phyloP scores from a whole-genome alignment of 1,140 invertebrate genomes.

The Nephila pilipes region DNA sequence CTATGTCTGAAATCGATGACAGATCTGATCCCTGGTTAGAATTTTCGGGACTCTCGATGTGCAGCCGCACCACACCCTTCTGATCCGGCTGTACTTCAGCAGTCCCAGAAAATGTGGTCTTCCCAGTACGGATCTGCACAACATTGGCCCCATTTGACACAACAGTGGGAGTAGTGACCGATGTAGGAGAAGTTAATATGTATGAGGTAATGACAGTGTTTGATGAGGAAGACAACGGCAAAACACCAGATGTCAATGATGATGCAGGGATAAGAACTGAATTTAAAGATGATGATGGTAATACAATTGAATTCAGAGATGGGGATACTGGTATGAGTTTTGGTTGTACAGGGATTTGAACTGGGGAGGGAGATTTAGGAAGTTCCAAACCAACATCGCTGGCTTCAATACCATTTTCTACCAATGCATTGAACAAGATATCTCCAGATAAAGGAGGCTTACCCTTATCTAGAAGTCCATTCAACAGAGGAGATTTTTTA shows the following conservation, averaged over 20 bases:
- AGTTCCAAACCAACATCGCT: slow-evolving; percentile 36
- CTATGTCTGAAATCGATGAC: slow-evolving; percentile 74
- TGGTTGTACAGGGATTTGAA: slow-evolving; percentile 47
- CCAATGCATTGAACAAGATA: not conserved
- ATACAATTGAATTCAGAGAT: slow-evolving; percentile 47
- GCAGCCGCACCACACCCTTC: slow-evolving; percentile 69
- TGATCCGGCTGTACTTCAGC: slow-evolving; percentile 64
- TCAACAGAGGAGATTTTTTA: slow-evolving; percentile 78
- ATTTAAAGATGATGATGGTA: slow-evolving; percentile 54
- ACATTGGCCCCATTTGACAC: slow-evolving; percentile 63
- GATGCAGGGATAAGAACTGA: slow-evolving; percentile 49
- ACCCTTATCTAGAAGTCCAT: slow-evolving; percentile 79
- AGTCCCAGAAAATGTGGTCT: slow-evolving; percentile 65
- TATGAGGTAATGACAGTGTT: slow-evolving; percentile 25
- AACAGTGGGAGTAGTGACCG: slow-evolving; percentile 49
- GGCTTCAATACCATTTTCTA: slow-evolving; percentile 66
- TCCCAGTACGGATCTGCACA: slow-evolving; percentile 62
- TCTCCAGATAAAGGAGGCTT: slow-evolving; percentile 74
- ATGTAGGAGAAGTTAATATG: slow-evolving; percentile 32
- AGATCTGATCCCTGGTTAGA: slow-evolving; percentile 68
- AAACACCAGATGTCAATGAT: slow-evolving; percentile 30
- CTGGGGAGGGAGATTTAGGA: slow-evolving; percentile 57
- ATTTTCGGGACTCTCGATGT: slow-evolving; percentile 72
- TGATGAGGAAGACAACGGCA: slow-evolving; percentile 50
- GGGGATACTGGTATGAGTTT: slow-evolving; percentile 34